These are phyloP conservation scores for Aurelia coerulea DNA, from an alignment of 30 jellyfish, hydroid and myxozoan species.

Conservation along the genomic window DNA sequence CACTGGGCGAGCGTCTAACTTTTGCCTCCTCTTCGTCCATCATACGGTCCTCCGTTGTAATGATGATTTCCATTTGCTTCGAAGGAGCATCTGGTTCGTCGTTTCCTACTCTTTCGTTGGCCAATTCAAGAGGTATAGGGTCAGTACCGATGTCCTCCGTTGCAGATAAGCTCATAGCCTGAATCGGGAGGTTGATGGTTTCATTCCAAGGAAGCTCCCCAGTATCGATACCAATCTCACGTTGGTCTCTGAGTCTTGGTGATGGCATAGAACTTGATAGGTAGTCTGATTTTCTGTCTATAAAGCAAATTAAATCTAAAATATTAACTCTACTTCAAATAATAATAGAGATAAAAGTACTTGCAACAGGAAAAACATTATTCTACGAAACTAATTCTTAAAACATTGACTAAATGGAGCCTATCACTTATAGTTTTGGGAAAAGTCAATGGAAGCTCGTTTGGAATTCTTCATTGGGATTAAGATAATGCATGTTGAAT, in stretches of 20 bases:
- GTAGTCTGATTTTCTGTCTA: conserved; percentile 16
- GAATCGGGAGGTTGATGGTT: conserved; percentile 59
- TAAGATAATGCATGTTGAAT: too few relatives aligned
- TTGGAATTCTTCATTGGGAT: too few relatives aligned
- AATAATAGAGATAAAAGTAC: too few relatives aligned
- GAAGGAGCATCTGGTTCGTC: not conserved
- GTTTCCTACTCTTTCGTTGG: not conserved
- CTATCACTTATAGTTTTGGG: too few relatives aligned
- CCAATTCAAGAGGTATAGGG: not conserved
- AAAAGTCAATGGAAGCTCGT: too few relatives aligned
- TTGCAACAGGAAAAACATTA: too few relatives aligned
- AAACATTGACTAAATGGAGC: too few relatives aligned
- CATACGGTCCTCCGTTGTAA: conserved; percentile 4
- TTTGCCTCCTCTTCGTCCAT: conserved; percentile 27
- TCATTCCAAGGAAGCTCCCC: conserved; percentile 35
- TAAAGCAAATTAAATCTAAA: not conserved
- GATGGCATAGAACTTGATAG: conserved; percentile 78
- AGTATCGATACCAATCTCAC: conserved; percentile 65
- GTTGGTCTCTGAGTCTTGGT: conserved; percentile 24
- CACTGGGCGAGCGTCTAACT: conserved; percentile 38
- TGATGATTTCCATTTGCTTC: not conserved
- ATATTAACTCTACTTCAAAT: too few relatives aligned
- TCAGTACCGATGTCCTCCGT: conserved; percentile 35
- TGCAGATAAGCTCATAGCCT: conserved; percentile 2
- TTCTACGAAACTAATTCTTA: too few relatives aligned